A percentile compares a stretch with the other conserved stretches of the same genome.
These are phyloP conservation scores for Papilio glaucus DNA, from an alignment of 1,140 invertebrate genomes.

Conservation along the genomic window DNA sequence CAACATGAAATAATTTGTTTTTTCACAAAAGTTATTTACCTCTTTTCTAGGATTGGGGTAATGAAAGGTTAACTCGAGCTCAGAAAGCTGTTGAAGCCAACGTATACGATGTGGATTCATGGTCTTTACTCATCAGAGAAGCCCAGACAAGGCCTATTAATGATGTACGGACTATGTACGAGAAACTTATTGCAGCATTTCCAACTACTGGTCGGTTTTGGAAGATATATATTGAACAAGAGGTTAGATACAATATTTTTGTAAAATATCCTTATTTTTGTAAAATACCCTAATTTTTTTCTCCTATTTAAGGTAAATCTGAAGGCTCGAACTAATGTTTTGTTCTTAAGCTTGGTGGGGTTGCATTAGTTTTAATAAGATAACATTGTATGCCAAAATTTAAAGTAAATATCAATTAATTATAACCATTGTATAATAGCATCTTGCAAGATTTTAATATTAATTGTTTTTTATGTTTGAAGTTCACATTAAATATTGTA, in stretches of 20 bases:
- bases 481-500: too few species aligned
- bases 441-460: too few species aligned
- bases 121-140: constrained; percentile 97
- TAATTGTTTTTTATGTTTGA: too few species aligned
- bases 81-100: constrained; percentile 93
- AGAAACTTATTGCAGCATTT: constrained; percentile 96
- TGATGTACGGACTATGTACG: constrained; percentile 96
- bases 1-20: not conserved
- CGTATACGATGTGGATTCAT: constrained; percentile 97
- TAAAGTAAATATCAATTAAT: too few species aligned
- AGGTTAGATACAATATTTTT: constrained; percentile 83
- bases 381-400: too few species aligned
- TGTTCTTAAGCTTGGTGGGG: too few species aligned
- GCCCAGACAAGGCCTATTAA: constrained; percentile 95
- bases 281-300: not conserved
- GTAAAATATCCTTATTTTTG: not conserved
- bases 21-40: not conserved
- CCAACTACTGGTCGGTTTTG: constrained; percentile 98
- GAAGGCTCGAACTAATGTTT: not conserved
- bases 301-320: not conserved
- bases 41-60: constrained; percentile 90
- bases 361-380: too few species aligned
- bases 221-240: constrained; percentile 99
- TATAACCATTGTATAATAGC: too few species aligned
- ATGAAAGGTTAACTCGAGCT: constrained; percentile 91